Percentiles rank a stretch among this genome's conserved stretches.
phyloP scores from a whole-genome alignment of 2,113 vertebrate species.

The Salvelinus namaycush region DNA sequence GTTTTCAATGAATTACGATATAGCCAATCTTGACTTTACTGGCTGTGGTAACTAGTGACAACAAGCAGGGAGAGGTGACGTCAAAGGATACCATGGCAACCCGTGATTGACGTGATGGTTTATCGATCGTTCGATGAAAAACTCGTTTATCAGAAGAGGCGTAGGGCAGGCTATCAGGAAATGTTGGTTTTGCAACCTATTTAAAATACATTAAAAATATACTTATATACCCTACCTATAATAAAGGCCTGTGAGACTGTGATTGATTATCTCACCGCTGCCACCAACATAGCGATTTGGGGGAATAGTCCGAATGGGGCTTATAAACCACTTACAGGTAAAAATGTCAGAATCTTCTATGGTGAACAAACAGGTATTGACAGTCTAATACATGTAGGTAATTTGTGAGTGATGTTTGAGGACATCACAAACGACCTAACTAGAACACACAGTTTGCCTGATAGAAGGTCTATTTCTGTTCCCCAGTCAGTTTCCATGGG shows the following conservation, averaged over 20 bases:
- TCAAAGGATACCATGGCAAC: conserved; percentile 86
- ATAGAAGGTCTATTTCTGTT: conserved; percentile 66
- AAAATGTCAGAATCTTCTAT: background rate
- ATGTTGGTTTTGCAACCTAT: background rate
- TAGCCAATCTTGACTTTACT: too few species aligned
- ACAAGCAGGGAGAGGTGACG: conserved; percentile 71
- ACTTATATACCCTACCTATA: background rate
- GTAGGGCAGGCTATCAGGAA: background rate
- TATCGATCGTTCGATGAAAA: conserved; percentile 13
- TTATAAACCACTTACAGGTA: background rate
- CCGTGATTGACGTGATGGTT: conserved; percentile 52
- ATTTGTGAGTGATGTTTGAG: conserved; percentile 30
- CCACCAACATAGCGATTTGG: background rate
- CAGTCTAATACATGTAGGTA: background rate
- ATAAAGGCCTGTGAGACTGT: background rate
- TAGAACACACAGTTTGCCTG: conserved; percentile 54
- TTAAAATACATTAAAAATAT: too few species aligned
- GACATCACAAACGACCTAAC: conserved; percentile 37
- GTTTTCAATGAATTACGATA: too few species aligned
- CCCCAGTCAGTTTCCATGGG: conserved; percentile 57
- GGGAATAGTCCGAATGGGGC: background rate
- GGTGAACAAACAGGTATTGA: background rate
- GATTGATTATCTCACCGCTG: background rate
- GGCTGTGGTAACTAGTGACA: background rate
- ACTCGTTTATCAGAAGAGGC: background rate